Percentiles rank a stretch among this genome's conserved stretches.
phyloP scores from a whole-genome alignment of 1,140 invertebrate genomes.

The Schlechtendalia chinensis region DNA sequence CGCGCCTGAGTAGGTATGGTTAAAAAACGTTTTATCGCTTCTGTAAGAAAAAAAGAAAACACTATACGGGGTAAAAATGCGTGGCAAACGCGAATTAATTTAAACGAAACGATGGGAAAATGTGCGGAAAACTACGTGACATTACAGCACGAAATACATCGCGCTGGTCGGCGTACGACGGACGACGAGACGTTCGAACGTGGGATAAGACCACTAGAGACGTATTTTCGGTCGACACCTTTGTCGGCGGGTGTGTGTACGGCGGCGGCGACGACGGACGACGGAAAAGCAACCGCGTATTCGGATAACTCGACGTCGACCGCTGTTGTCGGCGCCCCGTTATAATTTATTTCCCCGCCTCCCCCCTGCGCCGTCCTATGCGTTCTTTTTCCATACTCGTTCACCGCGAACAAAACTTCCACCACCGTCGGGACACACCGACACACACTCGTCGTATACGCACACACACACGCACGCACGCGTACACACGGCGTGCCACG shows the following conservation, averaged over 20 bases:
- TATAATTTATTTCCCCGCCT: not conserved
- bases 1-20: no score
- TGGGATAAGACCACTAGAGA: not conserved
- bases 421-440: not conserved
- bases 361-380: not conserved
- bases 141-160: no score
- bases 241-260: not conserved
- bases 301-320: not conserved
- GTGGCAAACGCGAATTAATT: no score
- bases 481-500: no score
- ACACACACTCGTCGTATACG: not conserved
- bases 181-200: not conserved
- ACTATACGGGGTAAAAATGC: no score
- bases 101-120: no score
- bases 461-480: not conserved
- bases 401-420: not conserved
- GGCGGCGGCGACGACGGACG: no score
- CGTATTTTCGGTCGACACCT: no score
- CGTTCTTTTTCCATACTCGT: slow-evolving; percentile 10
- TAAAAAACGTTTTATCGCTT: no score
- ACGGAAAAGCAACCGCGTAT: not conserved
- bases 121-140: no score
- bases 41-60: no score
- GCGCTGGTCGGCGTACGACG: slow-evolving; percentile 19
- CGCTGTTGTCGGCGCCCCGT: slow-evolving; percentile 7